These are phyloP conservation scores for Sandelia bainsii DNA, from an alignment of 2,797 vertebrate genomes.

Conservation along the genomic window DNA sequence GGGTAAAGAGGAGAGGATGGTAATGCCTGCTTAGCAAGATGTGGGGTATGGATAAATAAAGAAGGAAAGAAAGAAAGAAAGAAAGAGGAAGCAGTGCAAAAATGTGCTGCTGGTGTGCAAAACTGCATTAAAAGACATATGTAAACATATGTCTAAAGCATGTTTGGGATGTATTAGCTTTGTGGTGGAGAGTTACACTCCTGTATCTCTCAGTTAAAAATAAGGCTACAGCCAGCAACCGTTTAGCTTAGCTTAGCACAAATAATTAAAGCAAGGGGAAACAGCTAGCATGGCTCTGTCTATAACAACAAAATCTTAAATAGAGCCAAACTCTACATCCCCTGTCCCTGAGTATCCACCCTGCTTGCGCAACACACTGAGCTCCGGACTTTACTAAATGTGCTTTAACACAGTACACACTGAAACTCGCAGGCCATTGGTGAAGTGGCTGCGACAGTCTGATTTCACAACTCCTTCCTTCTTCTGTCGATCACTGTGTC, in stretches of 20 bases:
- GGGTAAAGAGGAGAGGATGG: constrained; percentile 4
- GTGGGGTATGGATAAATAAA: constrained; percentile 1
- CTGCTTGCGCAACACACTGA: too few relatives aligned
- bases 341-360: too few relatives aligned
- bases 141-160: background rate
- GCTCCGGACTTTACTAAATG: too few relatives aligned
- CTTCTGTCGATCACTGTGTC: too few relatives aligned
- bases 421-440: background rate
- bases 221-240: background rate
- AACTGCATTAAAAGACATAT: constrained; percentile 16
- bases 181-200: background rate
- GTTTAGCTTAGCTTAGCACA: background rate
- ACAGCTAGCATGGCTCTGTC: background rate
- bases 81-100: background rate
- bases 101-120: background rate
- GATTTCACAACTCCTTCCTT: background rate
- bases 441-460: background rate
- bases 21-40: constrained; percentile 25
- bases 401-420: too few relatives aligned
- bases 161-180: background rate
- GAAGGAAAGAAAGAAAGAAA: constrained; percentile 2
- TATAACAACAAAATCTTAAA: too few relatives aligned
- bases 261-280: background rate
- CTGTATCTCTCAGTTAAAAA: background rate
- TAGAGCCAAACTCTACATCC: too few relatives aligned